Conservation (phyloP, 2,113 vertebrate genomes). For the Ptilonorhynchus violaceus region DNA sequence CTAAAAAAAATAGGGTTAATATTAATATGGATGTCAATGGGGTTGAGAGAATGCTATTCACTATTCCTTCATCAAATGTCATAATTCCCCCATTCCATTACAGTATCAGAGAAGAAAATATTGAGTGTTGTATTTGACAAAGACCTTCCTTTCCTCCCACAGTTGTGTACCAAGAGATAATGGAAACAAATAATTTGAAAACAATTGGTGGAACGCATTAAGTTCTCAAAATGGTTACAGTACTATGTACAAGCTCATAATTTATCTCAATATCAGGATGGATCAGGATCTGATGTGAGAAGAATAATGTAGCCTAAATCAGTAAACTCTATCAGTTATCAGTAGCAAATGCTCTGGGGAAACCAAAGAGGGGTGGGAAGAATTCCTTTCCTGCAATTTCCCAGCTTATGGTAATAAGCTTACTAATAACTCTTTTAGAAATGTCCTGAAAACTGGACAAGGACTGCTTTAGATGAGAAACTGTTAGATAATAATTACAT, state of each 20-base stretch:
- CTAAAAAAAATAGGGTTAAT: not conserved
- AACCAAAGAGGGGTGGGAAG: not conserved
- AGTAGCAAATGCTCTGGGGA: not conserved
- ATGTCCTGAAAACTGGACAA: not conserved
- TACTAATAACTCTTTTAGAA: not conserved
- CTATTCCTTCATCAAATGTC: not conserved
- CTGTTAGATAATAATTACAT: not conserved
- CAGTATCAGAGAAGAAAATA: not conserved
- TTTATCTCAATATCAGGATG: not conserved
- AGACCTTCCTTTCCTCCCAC: not conserved
- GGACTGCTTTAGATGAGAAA: not conserved
- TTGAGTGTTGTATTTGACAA: not conserved
- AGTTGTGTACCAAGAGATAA: not conserved
- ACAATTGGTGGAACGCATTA: not conserved
- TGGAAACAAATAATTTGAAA: not conserved
- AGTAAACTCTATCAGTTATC: not conserved
- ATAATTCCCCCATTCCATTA: not conserved
- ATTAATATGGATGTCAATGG: not conserved
- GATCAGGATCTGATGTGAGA: not conserved
- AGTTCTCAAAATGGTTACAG: not conserved
- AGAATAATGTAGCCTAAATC: not conserved
- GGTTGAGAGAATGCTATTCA: not conserved
- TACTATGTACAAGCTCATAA: not conserved
- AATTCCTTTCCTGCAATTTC: not conserved
- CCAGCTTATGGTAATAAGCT: not conserved